phyloP scores from a whole-genome alignment of 92 coral and sea anemone genomes.

The Phenganax marumi region DNA sequence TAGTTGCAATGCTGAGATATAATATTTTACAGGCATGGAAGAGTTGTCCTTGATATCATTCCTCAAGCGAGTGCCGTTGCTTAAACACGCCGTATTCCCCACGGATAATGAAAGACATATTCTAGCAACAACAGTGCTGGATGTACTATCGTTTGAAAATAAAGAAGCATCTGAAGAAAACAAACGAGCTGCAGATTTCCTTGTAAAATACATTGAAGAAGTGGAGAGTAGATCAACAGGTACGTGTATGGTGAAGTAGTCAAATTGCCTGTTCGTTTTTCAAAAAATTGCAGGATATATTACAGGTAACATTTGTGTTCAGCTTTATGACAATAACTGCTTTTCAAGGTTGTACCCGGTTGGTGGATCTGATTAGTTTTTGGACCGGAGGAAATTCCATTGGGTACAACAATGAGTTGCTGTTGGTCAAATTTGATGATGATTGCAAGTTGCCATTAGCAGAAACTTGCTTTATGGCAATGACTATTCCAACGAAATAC shows the following conservation, averaged over 20 bases:
- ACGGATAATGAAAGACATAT: constrained; percentile 6
- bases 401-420: not conserved
- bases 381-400: constrained; percentile 26
- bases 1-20: not conserved
- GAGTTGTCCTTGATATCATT: not conserved
- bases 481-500: constrained; percentile 31
- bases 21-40: not conserved
- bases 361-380: not conserved
- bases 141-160: not conserved
- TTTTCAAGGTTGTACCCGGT: not conserved
- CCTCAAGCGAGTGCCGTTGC: constrained; percentile 6
- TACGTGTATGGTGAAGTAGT: not conserved
- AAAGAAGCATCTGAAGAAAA: not conserved
- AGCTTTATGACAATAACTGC: not conserved
- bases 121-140: not conserved
- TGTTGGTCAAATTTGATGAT: constrained; percentile 20
- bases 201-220: not conserved
- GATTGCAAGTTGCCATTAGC: constrained; percentile 12
- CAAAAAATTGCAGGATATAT: not conserved
- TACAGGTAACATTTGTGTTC: not conserved
- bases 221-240: not conserved
- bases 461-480: constrained; percentile 37
- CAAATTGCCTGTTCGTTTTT: not conserved
- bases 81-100: not conserved
- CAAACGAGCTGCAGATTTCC: not conserved